phyloP scores from a whole-genome alignment of 2,113 vertebrate genomes.

The Anthoscopus minutus region DNA sequence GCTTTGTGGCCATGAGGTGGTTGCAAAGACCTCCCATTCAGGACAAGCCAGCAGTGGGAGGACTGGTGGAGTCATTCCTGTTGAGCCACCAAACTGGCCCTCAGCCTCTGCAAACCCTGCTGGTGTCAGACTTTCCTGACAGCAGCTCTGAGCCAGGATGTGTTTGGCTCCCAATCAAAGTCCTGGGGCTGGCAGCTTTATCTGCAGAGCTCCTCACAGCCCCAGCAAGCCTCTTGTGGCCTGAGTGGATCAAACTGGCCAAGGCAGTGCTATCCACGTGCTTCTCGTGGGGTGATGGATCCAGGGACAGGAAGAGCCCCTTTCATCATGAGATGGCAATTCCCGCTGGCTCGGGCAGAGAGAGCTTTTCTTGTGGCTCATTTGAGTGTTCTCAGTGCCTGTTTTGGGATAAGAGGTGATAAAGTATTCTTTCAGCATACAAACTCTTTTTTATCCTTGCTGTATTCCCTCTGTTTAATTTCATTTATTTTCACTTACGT shows the following conservation, averaged over 20 bases:
- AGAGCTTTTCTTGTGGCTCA: not conserved
- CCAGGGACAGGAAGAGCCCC: not conserved
- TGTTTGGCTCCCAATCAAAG: conserved; percentile 7
- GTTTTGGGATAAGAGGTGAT: not conserved
- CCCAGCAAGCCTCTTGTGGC: not conserved
- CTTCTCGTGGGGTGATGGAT: not conserved
- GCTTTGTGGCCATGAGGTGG: rapidly evolving
- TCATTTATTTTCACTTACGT: not conserved
- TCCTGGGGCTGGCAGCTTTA: not conserved
- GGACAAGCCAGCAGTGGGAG: rapidly evolving
- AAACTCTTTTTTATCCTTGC: not conserved
- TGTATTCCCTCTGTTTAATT: not conserved
- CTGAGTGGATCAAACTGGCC: not conserved
- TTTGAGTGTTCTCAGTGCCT: not conserved
- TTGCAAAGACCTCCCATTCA: not conserved
- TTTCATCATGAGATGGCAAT: not conserved
- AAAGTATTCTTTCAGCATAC: not conserved
- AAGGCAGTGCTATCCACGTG: not conserved
- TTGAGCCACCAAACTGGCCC: not conserved
- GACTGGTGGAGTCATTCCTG: not conserved
- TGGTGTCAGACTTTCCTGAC: not conserved
- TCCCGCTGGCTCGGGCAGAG: not conserved
- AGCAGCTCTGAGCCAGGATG: not conserved
- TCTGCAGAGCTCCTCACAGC: not conserved
- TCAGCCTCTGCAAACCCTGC: not conserved